A percentile compares a stretch with the other conserved stretches of the same genome.
phyloP scores from a whole-genome alignment of 2,113 vertebrate species.

The Calcarius ornatus region DNA sequence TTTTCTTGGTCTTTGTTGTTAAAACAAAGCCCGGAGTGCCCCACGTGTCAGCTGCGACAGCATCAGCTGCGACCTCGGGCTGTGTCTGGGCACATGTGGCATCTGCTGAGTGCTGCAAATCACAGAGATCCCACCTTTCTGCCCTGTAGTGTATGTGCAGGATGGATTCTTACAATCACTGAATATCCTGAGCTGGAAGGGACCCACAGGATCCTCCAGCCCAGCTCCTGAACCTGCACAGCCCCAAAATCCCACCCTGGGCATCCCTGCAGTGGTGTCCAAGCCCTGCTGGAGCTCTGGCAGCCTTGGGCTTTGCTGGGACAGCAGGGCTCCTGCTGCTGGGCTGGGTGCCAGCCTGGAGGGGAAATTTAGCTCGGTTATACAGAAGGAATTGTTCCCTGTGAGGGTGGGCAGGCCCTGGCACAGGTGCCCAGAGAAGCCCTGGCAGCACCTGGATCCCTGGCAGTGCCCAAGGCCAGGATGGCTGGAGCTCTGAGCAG shows the following conservation, averaged over 20 bases:
- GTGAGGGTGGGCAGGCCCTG: background rate
- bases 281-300: too few species aligned
- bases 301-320: background rate
- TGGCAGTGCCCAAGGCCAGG: rapidly evolving
- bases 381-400: rapidly evolving
- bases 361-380: background rate
- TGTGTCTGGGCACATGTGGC: background rate
- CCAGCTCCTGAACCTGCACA: too few species aligned
- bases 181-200: too few species aligned
- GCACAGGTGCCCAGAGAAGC: background rate
- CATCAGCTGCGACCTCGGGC: background rate
- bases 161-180: too few species aligned
- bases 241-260: too few species aligned
- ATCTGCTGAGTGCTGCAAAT: too few species aligned
- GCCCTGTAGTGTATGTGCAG: too few species aligned
- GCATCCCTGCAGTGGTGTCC: too few species aligned
- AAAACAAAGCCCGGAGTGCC: background rate
- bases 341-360: background rate
- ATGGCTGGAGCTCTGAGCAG: rapidly evolving
- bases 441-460: background rate
- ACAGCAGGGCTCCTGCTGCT: background rate
- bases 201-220: too few species aligned
- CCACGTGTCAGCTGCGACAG: background rate
- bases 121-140: too few species aligned
- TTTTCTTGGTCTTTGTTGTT: background rate